These are phyloP conservation scores for Leptothorax acervorum DNA, from an alignment of 2,888 invertebrate species.

Conservation along the genomic window DNA sequence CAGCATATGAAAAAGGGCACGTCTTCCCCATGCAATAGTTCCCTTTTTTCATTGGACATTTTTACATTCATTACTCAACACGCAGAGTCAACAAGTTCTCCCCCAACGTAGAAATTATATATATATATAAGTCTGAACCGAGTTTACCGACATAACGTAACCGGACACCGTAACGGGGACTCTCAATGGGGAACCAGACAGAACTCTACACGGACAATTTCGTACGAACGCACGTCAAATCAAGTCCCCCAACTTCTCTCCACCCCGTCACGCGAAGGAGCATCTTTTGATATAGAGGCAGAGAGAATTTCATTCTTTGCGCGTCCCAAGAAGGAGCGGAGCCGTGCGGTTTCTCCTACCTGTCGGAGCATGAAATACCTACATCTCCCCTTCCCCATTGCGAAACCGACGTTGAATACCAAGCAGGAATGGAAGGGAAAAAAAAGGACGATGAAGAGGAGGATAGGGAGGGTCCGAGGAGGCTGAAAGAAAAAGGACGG, in stretches of 20 bases:
- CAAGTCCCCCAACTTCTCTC: neutral
- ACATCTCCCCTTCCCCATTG: conserved; percentile 1
- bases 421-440: conserved; percentile 20
- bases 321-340: conserved; percentile 24
- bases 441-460: conserved; percentile 14
- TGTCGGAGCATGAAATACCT: conserved; percentile 38
- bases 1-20: neutral
- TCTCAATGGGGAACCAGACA: conserved; percentile 20
- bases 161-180: conserved; percentile 39
- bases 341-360: conserved; percentile 39
- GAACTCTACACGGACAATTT: conserved; percentile 17
- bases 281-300: conserved; percentile 10
- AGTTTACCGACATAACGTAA: conserved; percentile 52
- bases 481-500: conserved; percentile 50
- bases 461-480: conserved; percentile 22
- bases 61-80: conserved; percentile 10
- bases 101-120: conserved; percentile 20
- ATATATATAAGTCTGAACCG: neutral
- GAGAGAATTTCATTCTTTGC: conserved; percentile 47
- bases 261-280: neutral
- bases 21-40: neutral
- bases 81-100: conserved; percentile 33
- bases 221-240: conserved; percentile 4
- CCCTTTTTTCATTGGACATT: conserved; percentile 4
- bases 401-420: conserved; percentile 30